Conservation (phyloP, 2,797 vertebrate species). For the Acestrorhynchus altus region DNA sequence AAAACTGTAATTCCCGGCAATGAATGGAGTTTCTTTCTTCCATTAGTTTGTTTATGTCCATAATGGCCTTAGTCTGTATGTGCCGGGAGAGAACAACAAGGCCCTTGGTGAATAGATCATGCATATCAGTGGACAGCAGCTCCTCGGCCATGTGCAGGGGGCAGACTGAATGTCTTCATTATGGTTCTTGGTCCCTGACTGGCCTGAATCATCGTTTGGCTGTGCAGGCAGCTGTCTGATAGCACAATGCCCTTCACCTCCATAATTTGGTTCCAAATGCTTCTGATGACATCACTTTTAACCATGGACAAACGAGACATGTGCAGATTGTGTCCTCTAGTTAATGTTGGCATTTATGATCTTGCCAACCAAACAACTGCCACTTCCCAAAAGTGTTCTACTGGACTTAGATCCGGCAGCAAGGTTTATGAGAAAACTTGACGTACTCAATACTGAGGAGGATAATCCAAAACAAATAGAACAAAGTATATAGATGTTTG, state of each 20-base stretch:
- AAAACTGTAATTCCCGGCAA: conserved; percentile 31
- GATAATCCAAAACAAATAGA: no score
- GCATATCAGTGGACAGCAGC: conserved; percentile 48
- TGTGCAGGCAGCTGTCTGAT: background rate
- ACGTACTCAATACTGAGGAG: no score
- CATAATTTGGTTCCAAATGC: background rate
- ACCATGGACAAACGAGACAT: no score
- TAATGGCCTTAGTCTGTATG: conserved; percentile 22
- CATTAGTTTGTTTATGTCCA: conserved; percentile 48
- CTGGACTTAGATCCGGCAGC: no score
- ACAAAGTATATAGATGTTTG: no score
- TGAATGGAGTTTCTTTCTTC: conserved; percentile 27
- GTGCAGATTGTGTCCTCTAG: no score
- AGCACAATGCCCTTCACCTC: background rate
- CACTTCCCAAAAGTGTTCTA: no score
- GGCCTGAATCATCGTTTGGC: background rate
- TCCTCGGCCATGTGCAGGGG: conserved; percentile 53
- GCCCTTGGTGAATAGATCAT: conserved; percentile 30
- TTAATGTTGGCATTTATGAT: no score
- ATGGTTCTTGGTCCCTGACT: conserved; percentile 35
- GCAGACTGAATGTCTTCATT: conserved; percentile 15
- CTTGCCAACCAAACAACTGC: no score
- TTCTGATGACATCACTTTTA: conserved; percentile 1
- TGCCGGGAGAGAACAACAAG: conserved; percentile 60
- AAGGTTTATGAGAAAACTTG: no score